Percentiles rank a stretch among this genome's conserved stretches.
Conservation (phyloP, 2,113 vertebrate genomes). For the Hippocampus comes region DNA sequence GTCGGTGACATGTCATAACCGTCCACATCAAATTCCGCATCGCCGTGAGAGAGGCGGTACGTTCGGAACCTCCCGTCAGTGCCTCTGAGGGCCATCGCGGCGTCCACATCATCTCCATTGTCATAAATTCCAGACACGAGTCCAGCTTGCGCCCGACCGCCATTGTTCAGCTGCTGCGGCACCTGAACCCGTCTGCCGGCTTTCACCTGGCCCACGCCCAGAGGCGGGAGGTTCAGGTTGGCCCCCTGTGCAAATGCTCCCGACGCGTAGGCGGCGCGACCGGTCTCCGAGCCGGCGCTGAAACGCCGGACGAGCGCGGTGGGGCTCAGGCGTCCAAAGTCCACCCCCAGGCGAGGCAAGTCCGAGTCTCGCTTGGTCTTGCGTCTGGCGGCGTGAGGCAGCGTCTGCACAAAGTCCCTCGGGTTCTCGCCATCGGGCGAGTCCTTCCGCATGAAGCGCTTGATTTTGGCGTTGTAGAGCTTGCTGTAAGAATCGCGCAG, state of each 20-base stretch:
- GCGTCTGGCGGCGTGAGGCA: conserved; percentile 22
- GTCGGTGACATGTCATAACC: conserved; percentile 20
- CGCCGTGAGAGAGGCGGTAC: conserved; percentile 25
- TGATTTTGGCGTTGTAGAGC: conserved; percentile 72
- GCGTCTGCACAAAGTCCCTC: not conserved
- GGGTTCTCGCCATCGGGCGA: not conserved
- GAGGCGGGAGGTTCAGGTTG: conserved; percentile 55
- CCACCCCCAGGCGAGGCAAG: conserved; percentile 59
- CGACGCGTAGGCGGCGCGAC: not conserved
- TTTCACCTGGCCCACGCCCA: conserved; percentile 28
- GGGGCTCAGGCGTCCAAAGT: conserved; percentile 57
- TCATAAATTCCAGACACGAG: not conserved
- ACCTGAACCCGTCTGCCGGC: not conserved
- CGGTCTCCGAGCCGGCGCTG: conserved; percentile 14
- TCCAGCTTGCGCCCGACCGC: not conserved
- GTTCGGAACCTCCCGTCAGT: conserved; percentile 25
- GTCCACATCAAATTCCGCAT: conserved; percentile 5
- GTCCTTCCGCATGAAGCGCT: conserved; percentile 60
- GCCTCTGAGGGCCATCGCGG: conserved; percentile 35
- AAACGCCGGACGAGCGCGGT: conserved; percentile 10
- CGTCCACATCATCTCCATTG: conserved; percentile 15
- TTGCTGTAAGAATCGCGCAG: conserved; percentile 70
- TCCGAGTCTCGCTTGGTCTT: conserved; percentile 20
- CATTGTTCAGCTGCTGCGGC: conserved; percentile 3
- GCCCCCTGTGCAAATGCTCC: conserved; percentile 20